Evolutionary conservation across 2,888 invertebrate genomes (phyloP), one percentile per base, ranked within the genome.

Genomic region (Lottia gigantea): DNA sequence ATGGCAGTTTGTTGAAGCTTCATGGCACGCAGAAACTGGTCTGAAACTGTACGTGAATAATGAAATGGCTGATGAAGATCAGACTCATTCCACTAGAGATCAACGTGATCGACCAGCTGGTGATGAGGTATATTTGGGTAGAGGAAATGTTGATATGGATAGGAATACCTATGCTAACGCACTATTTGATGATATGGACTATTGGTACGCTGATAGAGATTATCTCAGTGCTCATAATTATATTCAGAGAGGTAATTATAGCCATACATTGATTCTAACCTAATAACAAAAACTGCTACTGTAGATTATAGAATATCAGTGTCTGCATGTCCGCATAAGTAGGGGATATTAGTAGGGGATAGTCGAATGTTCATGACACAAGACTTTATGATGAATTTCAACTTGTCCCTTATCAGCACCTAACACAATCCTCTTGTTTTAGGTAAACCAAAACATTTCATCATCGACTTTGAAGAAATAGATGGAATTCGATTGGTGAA

Each of bases 181-280:
- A 55, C 80, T 80, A 19, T 82, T 79, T 70, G 88, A 88, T 74
- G 87, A 88, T 55, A 73, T 88, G 74, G 85, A 86, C 64, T 80
- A 83, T 75, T 88, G 86, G 87, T 82, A 81, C 66, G 83, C 82
- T n/a, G 81, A 85, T 74, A 75, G 88, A 63, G 85, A 85, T 64
- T 86, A 86, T 70, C 79, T 88, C 7, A 62, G 81, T 16, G 85
- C 87, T 0, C 85, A 82, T 75, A 84, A 82, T 67, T 86, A 83
- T 76, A 80, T 88, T 45, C 83, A 84, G 62, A 81, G 87, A 84
- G 85, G 88, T 86, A 71, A 74, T 75, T 55, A 15, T n/a, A 40
- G 12, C n/a, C n/a, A n/a, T n/a, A 12, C 16, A 19, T 16, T 2
- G 2, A 19, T 31, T 31, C 31, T 31, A 31, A 4, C 6, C 31